Conservation (phyloP, 2,888 invertebrate genomes). For the Cordylochernes scorpioides region DNA sequence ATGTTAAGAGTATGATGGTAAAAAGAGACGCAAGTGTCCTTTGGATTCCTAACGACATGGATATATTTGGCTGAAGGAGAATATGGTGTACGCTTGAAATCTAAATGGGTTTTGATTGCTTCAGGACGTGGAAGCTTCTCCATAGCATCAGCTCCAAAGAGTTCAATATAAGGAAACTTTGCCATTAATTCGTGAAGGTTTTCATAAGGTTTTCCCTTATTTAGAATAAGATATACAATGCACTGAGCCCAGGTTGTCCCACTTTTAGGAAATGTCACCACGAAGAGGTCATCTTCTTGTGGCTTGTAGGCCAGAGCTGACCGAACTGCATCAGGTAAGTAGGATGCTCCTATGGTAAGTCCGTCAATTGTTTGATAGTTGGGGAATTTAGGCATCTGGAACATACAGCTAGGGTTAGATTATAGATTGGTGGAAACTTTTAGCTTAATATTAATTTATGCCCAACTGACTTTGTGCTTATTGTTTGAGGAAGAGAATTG, state of each 20-base stretch:
- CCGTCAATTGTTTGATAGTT: no score
- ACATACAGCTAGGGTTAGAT: no score
- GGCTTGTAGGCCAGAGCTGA: slow-evolving; percentile 5
- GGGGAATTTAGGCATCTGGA: no score
- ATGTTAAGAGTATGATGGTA: no score
- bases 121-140: slow-evolving; percentile 3
- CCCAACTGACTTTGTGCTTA: no score
- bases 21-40: no score
- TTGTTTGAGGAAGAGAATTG: no score
- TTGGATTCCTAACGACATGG: no score
- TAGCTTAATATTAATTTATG: no score
- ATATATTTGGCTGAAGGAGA: slow-evolving; percentile 1
- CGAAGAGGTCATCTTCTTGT: slow-evolving; percentile 4
- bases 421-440: no score
- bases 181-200: slow-evolving; percentile 1
- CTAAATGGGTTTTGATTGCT: slow-evolving; percentile 17
- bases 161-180: slow-evolving; percentile 4
- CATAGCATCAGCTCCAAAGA: slow-evolving; percentile 1
- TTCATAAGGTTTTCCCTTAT: slow-evolving; percentile 1
- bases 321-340: background rate
- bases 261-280: slow-evolving; percentile 8
- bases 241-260: slow-evolving; percentile 8
- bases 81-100: slow-evolving; percentile 10
- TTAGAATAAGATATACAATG: slow-evolving; percentile 4
- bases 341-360: no score